Evolutionary conservation across 2,113 vertebrate genomes (phyloP).

Genomic region (Polypterus senegalus): DNA sequence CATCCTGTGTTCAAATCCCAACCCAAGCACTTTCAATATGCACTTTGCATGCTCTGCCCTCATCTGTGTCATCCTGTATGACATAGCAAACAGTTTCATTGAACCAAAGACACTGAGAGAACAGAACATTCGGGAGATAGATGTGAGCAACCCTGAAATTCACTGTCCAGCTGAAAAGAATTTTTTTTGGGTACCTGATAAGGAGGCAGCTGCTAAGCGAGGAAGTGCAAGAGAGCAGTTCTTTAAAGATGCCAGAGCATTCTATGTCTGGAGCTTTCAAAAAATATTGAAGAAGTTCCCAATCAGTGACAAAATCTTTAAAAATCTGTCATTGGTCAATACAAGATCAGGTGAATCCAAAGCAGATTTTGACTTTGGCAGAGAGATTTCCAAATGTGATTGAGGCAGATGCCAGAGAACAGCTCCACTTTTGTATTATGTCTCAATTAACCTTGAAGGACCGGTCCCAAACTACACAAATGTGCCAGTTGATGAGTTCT

Average conservation of each 20-base stretch:
- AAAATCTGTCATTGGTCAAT: constrained; percentile 23
- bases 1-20: too few relatives aligned
- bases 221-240: constrained; percentile 19
- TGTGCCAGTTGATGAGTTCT: constrained; percentile 22
- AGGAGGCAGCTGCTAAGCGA: constrained; percentile 15
- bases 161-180: constrained; percentile 15
- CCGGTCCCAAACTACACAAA: constrained; percentile 20
- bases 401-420: constrained; percentile 14
- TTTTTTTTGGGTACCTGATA: constrained; percentile 14
- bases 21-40: too few relatives aligned
- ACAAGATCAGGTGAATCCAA: constrained; percentile 18
- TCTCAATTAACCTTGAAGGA: constrained; percentile 20
- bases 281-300: constrained; percentile 24
- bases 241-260: constrained; percentile 20
- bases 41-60: too few relatives aligned
- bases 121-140: constrained; percentile 4
- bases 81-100: constrained; percentile 19
- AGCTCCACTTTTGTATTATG: constrained; percentile 19
- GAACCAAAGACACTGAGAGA: constrained; percentile 2
- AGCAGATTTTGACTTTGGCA: constrained; percentile 17
- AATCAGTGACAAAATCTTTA: constrained; percentile 24
- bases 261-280: constrained; percentile 21
- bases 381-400: constrained; percentile 23
- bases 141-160: constrained; percentile 20
- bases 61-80: constrained; percentile 10